Evolutionary conservation across 2,797 vertebrate species (phyloP), one percentile per base, ranked within the genome.

Genomic region (Syngnathus rostellatus): DNA sequence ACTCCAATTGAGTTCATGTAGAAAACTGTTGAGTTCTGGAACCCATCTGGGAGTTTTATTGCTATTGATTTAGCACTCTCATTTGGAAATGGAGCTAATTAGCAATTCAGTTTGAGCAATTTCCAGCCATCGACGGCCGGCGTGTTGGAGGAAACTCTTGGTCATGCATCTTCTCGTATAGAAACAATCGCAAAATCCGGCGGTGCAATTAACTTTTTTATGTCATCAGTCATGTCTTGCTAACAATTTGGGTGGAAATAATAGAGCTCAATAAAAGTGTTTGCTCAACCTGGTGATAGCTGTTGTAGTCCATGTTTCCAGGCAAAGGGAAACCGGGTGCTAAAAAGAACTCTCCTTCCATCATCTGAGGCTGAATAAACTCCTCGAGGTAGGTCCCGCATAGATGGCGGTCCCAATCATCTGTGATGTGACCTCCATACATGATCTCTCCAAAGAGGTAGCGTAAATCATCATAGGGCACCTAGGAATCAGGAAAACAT

Each of bases 391-490:
- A 99, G 0, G 93, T 94, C 64, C 80, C 90, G 79, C 97, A 98
- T 62, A 98, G 92, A 4, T 93, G 81, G 50, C 95, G 91, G 88
- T 98, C 96, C 96, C 95, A 99, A 83, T 97, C 93, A 0, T 98
- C 96, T 0, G 95, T 98, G 81, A 98, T 98, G 84, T 98, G 96
- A 25, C 96, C 96, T 45, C 97, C 95, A 0, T 97, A 98, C 96
- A 99, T 95, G 76, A 99, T 99, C 89, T 98, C 97, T 1, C 96
- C 95, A 6, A 98, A 94, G 11, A 99, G 91, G 82, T 98, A 98
- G 53, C 94, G 93, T 69, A 98, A 77, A 70, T 98, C 96, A 19
- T 97, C 93, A 0, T 93, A 98, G 0, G 96, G 95, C 46, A 98
- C 94, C 96, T 99, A 82, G 66, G 67, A 71, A 25, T 45, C 41